Conservation (phyloP, 1,140 invertebrate genomes). For the Drosophila fuyamai region DNA sequence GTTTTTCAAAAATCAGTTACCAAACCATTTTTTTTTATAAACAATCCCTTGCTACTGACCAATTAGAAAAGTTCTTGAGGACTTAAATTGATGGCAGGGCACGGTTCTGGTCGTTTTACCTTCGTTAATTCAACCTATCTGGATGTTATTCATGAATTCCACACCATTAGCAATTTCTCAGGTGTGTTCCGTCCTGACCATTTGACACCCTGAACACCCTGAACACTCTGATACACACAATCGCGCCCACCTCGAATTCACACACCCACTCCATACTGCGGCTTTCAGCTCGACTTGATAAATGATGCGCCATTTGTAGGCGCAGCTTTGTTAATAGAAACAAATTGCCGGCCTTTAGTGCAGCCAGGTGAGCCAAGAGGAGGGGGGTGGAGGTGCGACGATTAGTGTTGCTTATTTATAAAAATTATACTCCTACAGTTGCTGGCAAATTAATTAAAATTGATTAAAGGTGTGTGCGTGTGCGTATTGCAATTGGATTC, state of each 20-base stretch:
- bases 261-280: slow-evolving; percentile 20
- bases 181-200: slow-evolving; percentile 56
- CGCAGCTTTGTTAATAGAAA: slow-evolving; percentile 81
- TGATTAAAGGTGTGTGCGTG: slow-evolving; percentile 52
- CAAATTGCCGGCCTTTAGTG: slow-evolving; percentile 70
- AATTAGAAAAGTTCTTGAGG: not conserved
- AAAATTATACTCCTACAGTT: slow-evolving; percentile 60
- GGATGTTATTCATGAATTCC: slow-evolving; percentile 43
- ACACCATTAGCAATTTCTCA: slow-evolving; percentile 72
- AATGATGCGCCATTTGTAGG: slow-evolving; percentile 78
- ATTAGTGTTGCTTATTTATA: slow-evolving; percentile 80
- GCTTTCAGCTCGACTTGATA: slow-evolving; percentile 62
- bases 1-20: too few relatives aligned
- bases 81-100: slow-evolving; percentile 26
- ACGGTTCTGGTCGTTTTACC: slow-evolving; percentile 19
- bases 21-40: not conserved
- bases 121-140: slow-evolving; percentile 12
- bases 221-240: slow-evolving; percentile 4
- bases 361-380: slow-evolving; percentile 8
- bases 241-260: slow-evolving; percentile 6
- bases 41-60: not conserved
- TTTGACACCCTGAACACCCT: slow-evolving; percentile 34
- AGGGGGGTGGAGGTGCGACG: slow-evolving; percentile 36
- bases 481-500: not conserved
- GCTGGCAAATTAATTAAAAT: slow-evolving; percentile 76